These are phyloP conservation scores for Anastatus disparis DNA, from an alignment of 1,140 invertebrate genomes.

Conservation along the genomic window DNA sequence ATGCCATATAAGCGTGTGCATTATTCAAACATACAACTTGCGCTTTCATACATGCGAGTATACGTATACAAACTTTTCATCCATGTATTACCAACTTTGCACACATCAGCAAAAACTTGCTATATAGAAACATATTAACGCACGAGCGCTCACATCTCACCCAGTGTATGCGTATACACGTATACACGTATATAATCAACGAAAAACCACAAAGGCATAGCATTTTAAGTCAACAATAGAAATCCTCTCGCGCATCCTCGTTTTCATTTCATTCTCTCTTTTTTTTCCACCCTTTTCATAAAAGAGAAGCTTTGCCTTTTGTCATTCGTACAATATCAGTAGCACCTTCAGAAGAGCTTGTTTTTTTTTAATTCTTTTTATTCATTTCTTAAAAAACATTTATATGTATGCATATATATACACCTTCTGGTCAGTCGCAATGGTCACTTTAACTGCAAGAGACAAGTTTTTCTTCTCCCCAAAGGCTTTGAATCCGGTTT, in stretches of 20 bases:
- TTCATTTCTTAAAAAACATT: neutral
- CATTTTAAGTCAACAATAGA: too few species aligned
- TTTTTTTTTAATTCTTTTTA: neutral
- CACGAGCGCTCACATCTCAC: neutral
- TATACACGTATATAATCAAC: too few species aligned
- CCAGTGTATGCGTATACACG: too few species aligned
- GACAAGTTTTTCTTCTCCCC: constrained; percentile 25
- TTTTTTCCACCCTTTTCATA: neutral
- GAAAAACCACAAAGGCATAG: too few species aligned
- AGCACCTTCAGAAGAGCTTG: neutral
- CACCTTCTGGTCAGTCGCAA: neutral
- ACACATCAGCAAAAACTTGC: too few species aligned
- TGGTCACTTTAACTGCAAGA: neutral
- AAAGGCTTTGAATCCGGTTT: constrained; percentile 20
- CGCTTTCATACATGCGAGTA: too few species aligned
- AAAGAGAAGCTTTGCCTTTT: too few species aligned
- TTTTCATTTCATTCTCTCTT: neutral
- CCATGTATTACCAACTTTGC: too few species aligned
- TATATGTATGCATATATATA: neutral
- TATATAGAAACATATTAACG: too few species aligned
- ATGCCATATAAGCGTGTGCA: too few species aligned
- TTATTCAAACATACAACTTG: too few species aligned
- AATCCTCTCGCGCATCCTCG: neutral
- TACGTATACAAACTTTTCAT: too few species aligned
- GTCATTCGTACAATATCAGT: neutral